A percentile compares a stretch with the other conserved stretches of the same genome.
phyloP scores from a whole-genome alignment of 2,888 invertebrate genomes.

The Drosophila birchii region DNA sequence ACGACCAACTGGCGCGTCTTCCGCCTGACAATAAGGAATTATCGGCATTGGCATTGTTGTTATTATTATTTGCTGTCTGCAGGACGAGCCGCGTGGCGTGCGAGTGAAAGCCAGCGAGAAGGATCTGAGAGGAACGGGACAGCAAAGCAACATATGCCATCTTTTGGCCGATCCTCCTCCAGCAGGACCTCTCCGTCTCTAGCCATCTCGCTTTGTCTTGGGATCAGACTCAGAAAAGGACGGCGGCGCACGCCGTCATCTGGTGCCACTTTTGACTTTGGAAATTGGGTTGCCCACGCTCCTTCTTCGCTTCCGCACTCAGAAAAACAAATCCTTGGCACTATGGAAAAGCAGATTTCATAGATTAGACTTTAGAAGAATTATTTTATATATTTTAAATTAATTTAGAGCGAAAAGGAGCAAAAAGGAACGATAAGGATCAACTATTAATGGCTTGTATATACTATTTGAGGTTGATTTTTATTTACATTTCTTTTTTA shows the following conservation, averaged over 20 bases:
- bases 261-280: conserved; percentile 83
- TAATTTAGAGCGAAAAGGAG: neutral
- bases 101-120: conserved; percentile 71
- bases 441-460: neutral
- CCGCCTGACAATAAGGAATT: conserved; percentile 72
- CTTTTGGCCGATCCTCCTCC: conserved; percentile 58
- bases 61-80: conserved; percentile 64
- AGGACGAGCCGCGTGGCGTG: conserved; percentile 72
- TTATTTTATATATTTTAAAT: neutral
- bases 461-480: neutral
- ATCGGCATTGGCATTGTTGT: conserved; percentile 48
- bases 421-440: neutral
- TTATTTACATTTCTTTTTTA: neutral
- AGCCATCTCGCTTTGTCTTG: conserved; percentile 8
- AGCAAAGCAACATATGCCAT: conserved; percentile 78
- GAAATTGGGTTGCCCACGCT: conserved; percentile 81
- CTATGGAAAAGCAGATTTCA: neutral
- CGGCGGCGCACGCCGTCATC: conserved; percentile 84
- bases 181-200: conserved; percentile 33
- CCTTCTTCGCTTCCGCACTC: conserved; percentile 52
- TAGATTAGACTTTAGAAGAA: neutral
- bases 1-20: conserved; percentile 52
- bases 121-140: conserved; percentile 60
- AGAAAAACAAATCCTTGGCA: conserved; percentile 16
- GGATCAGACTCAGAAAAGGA: conserved; percentile 66